Evolutionary conservation across 2,113 vertebrate species (phyloP).

Genomic region (Ceyx margarethae): DNA sequence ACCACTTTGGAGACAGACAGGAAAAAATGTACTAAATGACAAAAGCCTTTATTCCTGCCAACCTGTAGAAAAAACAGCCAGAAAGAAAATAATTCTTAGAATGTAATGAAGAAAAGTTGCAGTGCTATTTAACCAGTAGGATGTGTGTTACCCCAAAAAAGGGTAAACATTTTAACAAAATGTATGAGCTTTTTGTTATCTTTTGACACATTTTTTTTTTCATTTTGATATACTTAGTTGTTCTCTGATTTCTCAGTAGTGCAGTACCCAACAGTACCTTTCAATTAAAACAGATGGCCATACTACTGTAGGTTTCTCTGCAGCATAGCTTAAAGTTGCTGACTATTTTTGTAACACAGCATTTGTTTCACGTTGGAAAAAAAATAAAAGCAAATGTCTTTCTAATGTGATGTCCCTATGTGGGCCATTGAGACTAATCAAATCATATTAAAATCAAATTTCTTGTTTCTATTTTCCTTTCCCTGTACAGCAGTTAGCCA

Average conservation of each 20-base stretch:
- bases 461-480: background rate
- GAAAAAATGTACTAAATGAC: background rate
- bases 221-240: background rate
- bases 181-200: background rate
- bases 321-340: background rate
- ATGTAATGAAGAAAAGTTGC: background rate
- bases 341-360: background rate
- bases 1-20: background rate
- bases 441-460: background rate
- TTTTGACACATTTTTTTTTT: background rate
- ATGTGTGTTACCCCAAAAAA: background rate
- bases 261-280: background rate
- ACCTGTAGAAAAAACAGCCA: background rate
- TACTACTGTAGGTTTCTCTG: background rate
- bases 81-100: background rate
- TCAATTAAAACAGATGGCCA: constrained; percentile 22
- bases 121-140: background rate
- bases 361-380: background rate
- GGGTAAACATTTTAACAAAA: background rate
- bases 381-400: background rate
- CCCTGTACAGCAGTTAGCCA: background rate
- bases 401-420: background rate
- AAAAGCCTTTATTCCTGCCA: background rate
- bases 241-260: background rate
- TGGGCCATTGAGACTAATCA: background rate